phyloP scores from a whole-genome alignment of 2,797 vertebrate species.

The Oreonectes daqikongensis region DNA sequence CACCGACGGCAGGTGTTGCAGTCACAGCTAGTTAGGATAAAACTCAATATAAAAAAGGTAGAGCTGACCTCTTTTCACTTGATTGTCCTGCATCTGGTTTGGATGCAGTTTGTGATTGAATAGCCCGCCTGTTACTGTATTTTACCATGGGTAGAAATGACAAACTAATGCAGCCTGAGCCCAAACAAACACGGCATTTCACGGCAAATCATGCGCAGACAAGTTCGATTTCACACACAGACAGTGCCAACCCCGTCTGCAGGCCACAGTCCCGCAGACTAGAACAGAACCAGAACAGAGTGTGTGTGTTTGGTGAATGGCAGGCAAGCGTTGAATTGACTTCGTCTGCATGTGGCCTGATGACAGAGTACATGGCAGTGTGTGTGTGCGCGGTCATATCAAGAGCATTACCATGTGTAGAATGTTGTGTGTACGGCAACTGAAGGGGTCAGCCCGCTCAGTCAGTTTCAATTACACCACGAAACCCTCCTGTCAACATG shows the following conservation, averaged over 20 bases:
- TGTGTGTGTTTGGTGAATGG: slow-evolving; percentile 31
- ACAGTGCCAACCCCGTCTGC: slow-evolving; percentile 29
- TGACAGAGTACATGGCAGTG: slow-evolving; percentile 25
- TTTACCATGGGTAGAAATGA: slow-evolving; percentile 57
- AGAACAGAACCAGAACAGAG: slow-evolving; percentile 18
- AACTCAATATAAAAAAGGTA: neutral
- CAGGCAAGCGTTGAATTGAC: slow-evolving; percentile 20
- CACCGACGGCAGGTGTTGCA: neutral
- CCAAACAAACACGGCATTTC: slow-evolving; percentile 75
- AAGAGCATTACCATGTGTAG: slow-evolving; percentile 13
- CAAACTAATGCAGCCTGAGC: slow-evolving; percentile 67
- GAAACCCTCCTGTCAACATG: slow-evolving; percentile 62
- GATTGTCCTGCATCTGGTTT: neutral
- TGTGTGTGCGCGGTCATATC: slow-evolving; percentile 33
- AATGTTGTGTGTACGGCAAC: slow-evolving; percentile 1
- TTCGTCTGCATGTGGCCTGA: slow-evolving; percentile 20
- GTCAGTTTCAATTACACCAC: slow-evolving; percentile 55
- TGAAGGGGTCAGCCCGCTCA: slow-evolving; percentile 42
- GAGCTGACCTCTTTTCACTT: neutral
- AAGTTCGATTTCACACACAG: slow-evolving; percentile 76
- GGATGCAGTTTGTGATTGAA: neutral
- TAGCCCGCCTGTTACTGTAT: slow-evolving; percentile 36
- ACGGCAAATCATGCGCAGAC: slow-evolving; percentile 75
- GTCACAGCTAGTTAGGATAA: neutral
- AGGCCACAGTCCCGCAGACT: slow-evolving; percentile 25